phyloP scores from a whole-genome alignment of 2,113 vertebrate genomes.

The Guaruba guarouba region DNA sequence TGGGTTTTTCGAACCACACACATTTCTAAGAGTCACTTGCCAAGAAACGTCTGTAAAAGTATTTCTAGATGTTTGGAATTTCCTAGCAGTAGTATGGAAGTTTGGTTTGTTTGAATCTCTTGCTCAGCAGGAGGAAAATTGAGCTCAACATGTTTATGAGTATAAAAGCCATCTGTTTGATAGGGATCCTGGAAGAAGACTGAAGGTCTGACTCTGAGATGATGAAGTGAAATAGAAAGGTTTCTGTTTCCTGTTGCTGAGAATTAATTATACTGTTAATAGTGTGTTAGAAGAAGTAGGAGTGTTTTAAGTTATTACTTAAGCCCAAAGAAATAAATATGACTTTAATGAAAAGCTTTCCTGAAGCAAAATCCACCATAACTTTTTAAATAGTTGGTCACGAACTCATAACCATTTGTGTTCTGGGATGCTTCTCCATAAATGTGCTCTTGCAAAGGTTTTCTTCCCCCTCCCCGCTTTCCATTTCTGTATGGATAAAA shows the following conservation, averaged over 20 bases:
- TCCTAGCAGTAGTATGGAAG: conserved; percentile 65
- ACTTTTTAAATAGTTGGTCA: neutral
- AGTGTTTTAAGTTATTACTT: conserved; percentile 27
- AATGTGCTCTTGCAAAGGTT: neutral
- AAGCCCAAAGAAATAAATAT: conserved; percentile 33
- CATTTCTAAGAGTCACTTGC: conserved; percentile 25
- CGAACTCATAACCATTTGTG: neutral
- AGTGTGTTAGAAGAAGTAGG: conserved; percentile 28
- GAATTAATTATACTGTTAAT: conserved; percentile 64
- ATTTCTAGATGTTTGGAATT: conserved; percentile 66
- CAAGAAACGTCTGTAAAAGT: conserved; percentile 63
- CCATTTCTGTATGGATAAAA: neutral
- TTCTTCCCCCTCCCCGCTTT: fast-evolving
- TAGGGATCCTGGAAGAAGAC: conserved; percentile 53
- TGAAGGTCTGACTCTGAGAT: conserved; percentile 40
- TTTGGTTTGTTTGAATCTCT: conserved; percentile 58
- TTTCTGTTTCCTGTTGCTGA: conserved; percentile 47
- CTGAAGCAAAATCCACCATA: neutral
- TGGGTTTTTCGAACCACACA: conserved; percentile 26
- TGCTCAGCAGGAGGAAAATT: conserved; percentile 55
- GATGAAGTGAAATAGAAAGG: conserved; percentile 58
- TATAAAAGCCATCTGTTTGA: conserved; percentile 69
- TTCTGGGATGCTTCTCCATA: neutral
- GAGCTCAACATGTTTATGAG: conserved; percentile 62
- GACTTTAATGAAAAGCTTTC: neutral